Conservation (phyloP, 1,140 invertebrate species). For the Rhagoletis pomonella region DNA sequence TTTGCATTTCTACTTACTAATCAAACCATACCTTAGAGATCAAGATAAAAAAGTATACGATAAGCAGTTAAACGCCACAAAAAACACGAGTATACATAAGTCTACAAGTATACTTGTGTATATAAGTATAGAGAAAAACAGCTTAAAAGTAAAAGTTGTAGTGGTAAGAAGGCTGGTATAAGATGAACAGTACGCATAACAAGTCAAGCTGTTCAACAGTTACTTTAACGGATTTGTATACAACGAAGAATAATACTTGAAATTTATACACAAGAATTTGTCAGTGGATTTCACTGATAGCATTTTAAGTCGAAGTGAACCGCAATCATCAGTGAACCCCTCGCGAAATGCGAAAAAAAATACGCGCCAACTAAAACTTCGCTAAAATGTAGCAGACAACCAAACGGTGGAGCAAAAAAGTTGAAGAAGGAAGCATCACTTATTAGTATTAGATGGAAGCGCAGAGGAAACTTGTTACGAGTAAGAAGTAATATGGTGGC, state of each 20-base stretch:
- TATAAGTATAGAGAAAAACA: neutral
- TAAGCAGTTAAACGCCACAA: no score
- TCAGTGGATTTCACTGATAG: conserved; percentile 46
- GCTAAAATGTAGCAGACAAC: neutral
- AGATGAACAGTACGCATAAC: neutral
- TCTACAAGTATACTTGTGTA: neutral
- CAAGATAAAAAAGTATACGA: no score
- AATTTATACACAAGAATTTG: conserved; percentile 46
- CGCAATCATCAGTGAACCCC: neutral
- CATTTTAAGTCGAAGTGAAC: conserved; percentile 10
- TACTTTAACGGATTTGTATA: conserved; percentile 53
- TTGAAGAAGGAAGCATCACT: conserved; percentile 1
- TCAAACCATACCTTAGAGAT: no score
- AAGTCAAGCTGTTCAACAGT: conserved; percentile 45
- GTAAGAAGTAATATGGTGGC: neutral
- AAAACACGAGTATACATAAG: no score
- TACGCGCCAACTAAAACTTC: neutral
- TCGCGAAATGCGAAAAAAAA: neutral
- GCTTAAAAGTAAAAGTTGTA: neutral
- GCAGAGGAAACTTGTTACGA: conserved; percentile 20
- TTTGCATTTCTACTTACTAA: no score
- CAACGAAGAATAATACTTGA: conserved; percentile 34
- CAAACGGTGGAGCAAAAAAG: neutral
- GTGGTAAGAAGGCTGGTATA: neutral
- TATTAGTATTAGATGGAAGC: conserved; percentile 45